A percentile compares a stretch with the other conserved stretches of the same genome.
phyloP scores from a whole-genome alignment of 2,113 vertebrate species.

The Trematomus loennbergii region DNA sequence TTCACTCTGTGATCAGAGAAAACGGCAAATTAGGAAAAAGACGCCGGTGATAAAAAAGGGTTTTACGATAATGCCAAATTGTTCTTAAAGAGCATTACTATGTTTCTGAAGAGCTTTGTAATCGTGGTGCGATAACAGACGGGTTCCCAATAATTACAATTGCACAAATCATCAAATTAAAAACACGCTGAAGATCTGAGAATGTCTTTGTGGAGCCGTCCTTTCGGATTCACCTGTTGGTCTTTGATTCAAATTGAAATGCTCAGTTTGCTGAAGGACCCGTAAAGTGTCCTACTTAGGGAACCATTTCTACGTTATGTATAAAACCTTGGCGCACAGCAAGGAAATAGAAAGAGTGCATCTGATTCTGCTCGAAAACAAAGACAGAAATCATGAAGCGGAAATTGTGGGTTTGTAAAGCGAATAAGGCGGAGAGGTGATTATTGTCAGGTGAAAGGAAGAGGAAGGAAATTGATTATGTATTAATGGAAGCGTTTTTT shows the following conservation, averaged over 20 bases:
- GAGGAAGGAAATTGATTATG: not conserved
- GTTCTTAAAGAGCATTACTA: constrained; percentile 16
- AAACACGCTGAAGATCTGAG: not conserved
- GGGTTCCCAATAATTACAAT: not conserved
- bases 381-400: not conserved
- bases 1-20: not conserved
- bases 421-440: no score
- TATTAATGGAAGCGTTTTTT: no score
- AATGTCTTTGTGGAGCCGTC: not conserved
- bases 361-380: not conserved
- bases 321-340: not conserved
- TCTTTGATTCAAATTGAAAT: not conserved
- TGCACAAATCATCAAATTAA: not conserved
- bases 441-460: no score
- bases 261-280: not conserved
- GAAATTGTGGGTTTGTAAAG: not conserved
- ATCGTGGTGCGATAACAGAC: not conserved
- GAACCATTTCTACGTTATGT: no score
- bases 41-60: no score
- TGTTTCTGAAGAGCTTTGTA: not conserved
- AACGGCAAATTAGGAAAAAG: no score
- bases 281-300: not conserved
- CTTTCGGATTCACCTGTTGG: not conserved
- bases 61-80: constrained; percentile 10
- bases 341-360: not conserved